phyloP scores from a whole-genome alignment of 2,797 vertebrate genomes.

The Acrossocheilus fasciatus region DNA sequence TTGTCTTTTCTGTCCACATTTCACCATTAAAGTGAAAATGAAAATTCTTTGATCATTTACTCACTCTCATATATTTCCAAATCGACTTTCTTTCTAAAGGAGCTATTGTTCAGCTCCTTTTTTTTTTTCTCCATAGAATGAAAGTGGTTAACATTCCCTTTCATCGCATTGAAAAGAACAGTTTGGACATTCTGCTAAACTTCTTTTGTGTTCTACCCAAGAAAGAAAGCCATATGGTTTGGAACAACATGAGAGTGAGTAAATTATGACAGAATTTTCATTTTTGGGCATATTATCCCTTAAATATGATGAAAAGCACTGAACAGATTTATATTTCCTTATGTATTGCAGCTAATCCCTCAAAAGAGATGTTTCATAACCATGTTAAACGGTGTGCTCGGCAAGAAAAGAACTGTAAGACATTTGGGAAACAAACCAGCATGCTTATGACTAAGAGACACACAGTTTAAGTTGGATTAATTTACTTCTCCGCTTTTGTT shows the following conservation, averaged over 20 bases:
- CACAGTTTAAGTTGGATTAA: background rate
- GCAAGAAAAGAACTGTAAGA: constrained; percentile 15
- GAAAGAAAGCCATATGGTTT: background rate
- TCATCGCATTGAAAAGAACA: background rate
- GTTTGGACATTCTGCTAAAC: background rate
- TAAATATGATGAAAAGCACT: constrained; percentile 27
- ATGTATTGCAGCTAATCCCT: constrained; percentile 37
- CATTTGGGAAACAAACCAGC: constrained; percentile 18
- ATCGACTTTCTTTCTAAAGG: constrained; percentile 5
- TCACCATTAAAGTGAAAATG: background rate
- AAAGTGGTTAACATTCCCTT: background rate
- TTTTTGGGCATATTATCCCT: constrained; percentile 8
- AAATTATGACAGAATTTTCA: background rate
- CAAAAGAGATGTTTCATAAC: constrained; percentile 32
- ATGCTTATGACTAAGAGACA: constrained; percentile 1
- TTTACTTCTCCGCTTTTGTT: constrained; percentile 5
- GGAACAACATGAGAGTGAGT: background rate
- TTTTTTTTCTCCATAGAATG: background rate
- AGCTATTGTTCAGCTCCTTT: background rate
- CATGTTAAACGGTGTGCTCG: constrained; percentile 26
- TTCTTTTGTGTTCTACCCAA: background rate
- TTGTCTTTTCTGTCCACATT: constrained; percentile 2
- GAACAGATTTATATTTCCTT: constrained; percentile 43
- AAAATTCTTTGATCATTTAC: background rate
- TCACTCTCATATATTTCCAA: background rate